Evolutionary conservation across 1,140 invertebrate genomes (phyloP).

Genomic region (Drosophila pandora): DNA sequence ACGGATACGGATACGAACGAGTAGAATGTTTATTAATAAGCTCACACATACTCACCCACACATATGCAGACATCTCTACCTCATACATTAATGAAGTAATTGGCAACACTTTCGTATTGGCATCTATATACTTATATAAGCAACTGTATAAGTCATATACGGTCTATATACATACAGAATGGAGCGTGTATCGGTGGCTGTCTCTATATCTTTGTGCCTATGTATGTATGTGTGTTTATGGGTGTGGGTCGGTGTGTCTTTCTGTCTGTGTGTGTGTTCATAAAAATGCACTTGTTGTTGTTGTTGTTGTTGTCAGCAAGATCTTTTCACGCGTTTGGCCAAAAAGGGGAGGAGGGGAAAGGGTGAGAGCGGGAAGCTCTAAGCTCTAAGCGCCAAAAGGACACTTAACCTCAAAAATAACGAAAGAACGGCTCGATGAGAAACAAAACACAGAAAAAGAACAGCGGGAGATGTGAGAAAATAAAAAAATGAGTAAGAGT

Average conservation of each 20-base stretch:
- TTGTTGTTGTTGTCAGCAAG: conserved; percentile 62
- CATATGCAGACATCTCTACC: conserved; percentile 82
- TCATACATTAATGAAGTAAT: conserved; percentile 82
- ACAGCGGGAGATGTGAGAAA: conserved; percentile 36
- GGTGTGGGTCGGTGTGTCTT: too few species aligned
- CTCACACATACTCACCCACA: conserved; percentile 82
- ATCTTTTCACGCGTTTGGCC: conserved; percentile 65
- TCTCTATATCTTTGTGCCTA: conserved; percentile 20
- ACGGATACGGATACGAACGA: conserved; percentile 49
- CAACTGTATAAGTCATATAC: conserved; percentile 65
- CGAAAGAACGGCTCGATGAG: conserved; percentile 61
- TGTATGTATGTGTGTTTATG: conserved; percentile 26
- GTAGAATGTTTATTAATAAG: conserved; percentile 68
- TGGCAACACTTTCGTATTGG: conserved; percentile 76
- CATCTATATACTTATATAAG: conserved; percentile 66
- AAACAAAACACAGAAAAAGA: conserved; percentile 61
- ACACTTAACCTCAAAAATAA: conserved; percentile 79
- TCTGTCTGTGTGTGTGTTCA: conserved; percentile 7
- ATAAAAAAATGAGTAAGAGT: neutral
- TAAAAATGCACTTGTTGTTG: conserved; percentile 30
- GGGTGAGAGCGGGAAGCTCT: conserved; percentile 1
- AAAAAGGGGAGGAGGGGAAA: conserved; percentile 16
- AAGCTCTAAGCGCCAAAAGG: conserved; percentile 70
- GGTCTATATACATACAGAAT: conserved; percentile 68
- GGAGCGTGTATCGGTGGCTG: conserved; percentile 50